Evolutionary conservation across 2,888 invertebrate species (phyloP).

Genomic region (Lithodes maja): DNA sequence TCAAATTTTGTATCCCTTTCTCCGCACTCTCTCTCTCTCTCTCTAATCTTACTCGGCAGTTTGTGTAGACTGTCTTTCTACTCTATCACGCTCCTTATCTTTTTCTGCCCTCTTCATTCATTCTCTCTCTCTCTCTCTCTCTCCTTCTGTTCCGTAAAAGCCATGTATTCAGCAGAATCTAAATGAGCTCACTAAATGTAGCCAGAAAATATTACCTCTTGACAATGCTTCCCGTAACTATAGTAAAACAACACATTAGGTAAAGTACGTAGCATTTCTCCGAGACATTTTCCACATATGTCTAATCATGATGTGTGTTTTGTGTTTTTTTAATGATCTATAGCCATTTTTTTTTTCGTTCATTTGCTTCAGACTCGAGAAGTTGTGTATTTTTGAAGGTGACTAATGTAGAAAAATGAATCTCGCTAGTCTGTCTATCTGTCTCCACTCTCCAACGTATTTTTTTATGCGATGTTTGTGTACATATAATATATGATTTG

Average conservation of each 20-base stretch:
- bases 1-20: not conserved
- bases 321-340: not conserved
- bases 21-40: too few relatives aligned
- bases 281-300: not conserved
- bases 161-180: constrained; percentile 18
- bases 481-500: not conserved
- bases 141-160: not conserved
- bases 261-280: constrained; percentile 1
- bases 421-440: not conserved
- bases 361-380: constrained; percentile 16
- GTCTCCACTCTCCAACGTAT: constrained; percentile 11
- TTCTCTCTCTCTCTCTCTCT: not conserved
- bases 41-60: too few relatives aligned
- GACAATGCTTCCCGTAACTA: constrained; percentile 17
- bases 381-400: constrained; percentile 9
- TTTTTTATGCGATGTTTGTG: constrained; percentile 14
- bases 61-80: too few relatives aligned
- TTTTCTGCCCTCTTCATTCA: not conserved
- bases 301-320: not conserved
- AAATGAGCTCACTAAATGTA: constrained; percentile 16
- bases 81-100: not conserved
- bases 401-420: constrained; percentile 12
- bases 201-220: constrained; percentile 20
- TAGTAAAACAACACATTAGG: constrained; percentile 16
- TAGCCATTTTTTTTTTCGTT: not conserved